Evolutionary conservation across 2,113 vertebrate species (phyloP), one percentile per base, ranked within the genome.

Genomic region (Calidris pugnax): DNA sequence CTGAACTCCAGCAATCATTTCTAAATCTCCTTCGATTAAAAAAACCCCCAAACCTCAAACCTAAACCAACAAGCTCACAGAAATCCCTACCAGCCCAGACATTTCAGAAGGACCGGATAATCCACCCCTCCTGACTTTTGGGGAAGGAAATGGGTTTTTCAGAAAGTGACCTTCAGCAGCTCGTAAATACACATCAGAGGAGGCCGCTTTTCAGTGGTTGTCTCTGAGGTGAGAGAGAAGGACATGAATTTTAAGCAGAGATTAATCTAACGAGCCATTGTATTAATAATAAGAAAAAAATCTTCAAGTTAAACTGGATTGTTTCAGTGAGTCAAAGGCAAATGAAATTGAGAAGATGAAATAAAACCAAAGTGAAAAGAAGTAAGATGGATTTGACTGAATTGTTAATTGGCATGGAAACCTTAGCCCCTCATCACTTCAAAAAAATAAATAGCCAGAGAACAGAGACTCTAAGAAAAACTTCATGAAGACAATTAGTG

Each of bases 181-280:
- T 43, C 43, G 57, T 57, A 93, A 94, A 93, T n/a, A 87, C 17
- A 62, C 16, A 56, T 30, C 53, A 82, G 60, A 87, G 39, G 37
- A 41, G 32, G 50, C 14, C 0, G 0, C 39, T 91, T 89, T 79
- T 60, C 75, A 39, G 41, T 32, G n/a, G 17, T 62, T 79, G n/a
- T 59, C 20, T 84, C 62, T 68, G 69, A 93, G 63, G 74, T 87
- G 74, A 92, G 63, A 80, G 41, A 62, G 63, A 59, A 92, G 67
- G 66, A 80, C 60, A 64, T 67, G 84, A 80, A 92, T 97, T 95
- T 94, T 91, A 96, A 95, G 41, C 45, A 91, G 89, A 87, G 47
- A 95, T 92, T 89, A 87, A 94, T 89, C n/a, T 95, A 92, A 95
- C 60, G 47, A 90, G 41, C 59, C 66, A 63, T 55, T 68, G 55